Conservation (phyloP, 2,888 invertebrate genomes). For the Campoletis raptor region DNA sequence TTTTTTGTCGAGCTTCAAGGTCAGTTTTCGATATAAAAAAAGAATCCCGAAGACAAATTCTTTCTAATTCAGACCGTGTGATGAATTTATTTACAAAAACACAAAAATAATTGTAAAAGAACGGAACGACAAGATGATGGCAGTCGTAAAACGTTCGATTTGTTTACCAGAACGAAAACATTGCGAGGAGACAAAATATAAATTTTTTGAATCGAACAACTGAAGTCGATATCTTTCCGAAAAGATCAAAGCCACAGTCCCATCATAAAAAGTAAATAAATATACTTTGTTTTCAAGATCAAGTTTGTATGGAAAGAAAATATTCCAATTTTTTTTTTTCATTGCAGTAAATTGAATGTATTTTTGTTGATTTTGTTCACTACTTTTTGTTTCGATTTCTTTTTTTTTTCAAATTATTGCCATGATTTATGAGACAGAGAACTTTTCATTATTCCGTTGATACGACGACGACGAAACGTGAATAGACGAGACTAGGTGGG, state of each 20-base stretch:
- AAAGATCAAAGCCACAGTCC: background rate
- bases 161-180: background rate
- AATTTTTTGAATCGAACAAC: background rate
- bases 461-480: constrained; percentile 46
- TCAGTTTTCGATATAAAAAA: background rate
- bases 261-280: constrained; percentile 1
- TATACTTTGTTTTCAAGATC: constrained; percentile 3
- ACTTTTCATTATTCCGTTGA: constrained; percentile 38
- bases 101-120: background rate
- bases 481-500: constrained; percentile 26
- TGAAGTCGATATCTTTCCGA: background rate
- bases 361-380: background rate
- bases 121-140: background rate
- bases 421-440: constrained; percentile 35
- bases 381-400: background rate
- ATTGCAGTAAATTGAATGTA: constrained; percentile 14
- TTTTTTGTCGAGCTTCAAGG: background rate
- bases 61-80: background rate
- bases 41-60: background rate
- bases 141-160: background rate
- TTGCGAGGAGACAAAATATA: background rate
- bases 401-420: background rate
- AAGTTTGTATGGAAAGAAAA: constrained; percentile 1
- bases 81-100: background rate
- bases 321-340: background rate